Evolutionary conservation across 1,140 invertebrate genomes (phyloP), one percentile per base, ranked within the genome.

Genomic region (Hylaeus volcanicus): DNA sequence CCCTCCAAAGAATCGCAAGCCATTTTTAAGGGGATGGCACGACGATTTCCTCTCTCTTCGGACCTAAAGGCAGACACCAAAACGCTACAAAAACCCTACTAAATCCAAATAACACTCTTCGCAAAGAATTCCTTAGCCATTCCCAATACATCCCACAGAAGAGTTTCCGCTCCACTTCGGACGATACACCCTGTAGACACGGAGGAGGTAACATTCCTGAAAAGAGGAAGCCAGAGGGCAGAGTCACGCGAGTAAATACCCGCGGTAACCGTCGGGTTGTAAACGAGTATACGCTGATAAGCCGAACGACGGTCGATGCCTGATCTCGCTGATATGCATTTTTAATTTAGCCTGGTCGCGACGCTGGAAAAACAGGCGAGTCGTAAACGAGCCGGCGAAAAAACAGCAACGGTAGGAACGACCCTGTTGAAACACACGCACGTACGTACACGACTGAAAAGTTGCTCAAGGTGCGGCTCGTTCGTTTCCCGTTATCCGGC

Each of bases 211-310:
- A 14, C 48, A 66, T 66, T 66, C 65, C 3, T 11, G 41, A 1
- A 6, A 15, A 66, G 37, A 65, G 41, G 26, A 26, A 26, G 26
- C 26, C 1, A 45, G 56, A 1, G 48, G 6, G 39, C 26, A 41
- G 15, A 39, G 71, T 66, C 77, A 74, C 61, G 77, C 77, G 71
- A 79, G 51, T 74, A 43, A 79, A 79, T 63, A 74, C 26, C 26
- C 26, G 26, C 26, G 26, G 53, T 43, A 39, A 64, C 45, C 12
- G 41, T 11, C 5, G 70, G 1, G 26, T n/a, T 1, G 77, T 48
- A 55, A 79, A 74, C 61, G 70, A 53, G 70, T 66, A 61, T 79
- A 65, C 51, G 1, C 51, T 66, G 77, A 79, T 74, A 79, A 79
- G 77, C 61, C 45, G 51, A 65, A 56, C 51, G 66, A 39, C 56